Base-by-base conservation (phyloP, 2,888 invertebrate genomes). In the Phanerotoma sp. region DNA sequence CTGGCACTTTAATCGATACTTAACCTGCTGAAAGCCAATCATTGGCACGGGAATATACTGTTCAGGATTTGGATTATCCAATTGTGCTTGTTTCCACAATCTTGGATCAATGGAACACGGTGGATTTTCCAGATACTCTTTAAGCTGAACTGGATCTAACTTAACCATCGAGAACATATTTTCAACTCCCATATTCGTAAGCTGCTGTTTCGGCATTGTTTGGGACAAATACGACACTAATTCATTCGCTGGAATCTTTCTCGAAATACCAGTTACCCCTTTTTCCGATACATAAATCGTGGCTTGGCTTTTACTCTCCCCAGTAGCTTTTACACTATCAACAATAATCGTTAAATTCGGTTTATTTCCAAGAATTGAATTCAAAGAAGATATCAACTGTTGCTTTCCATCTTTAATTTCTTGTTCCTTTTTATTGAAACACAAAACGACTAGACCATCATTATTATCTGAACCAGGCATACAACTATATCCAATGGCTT, bases 1-100 rank as follows among this genome's bases (percentile, higher is more conserved):
- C 70, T 95, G 95, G 65, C 89, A 89, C 60, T 90, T 85, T 51
- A 93, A 84, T 11, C 97, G 85, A 77, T 88, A 87, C 73, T 89
- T 88, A 6, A 88, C 80, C 76, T 89, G 88, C 30, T 84, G 81
- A 72, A 97, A 96, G 1, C 98, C 98, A 62, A 96, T 86, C 77
- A 98, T 89, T 0, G 96, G 94, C 10, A 95, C 91, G 0, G 98
- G 98, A 70, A 99, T 88, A 67, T 94, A 90, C 68, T 87, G 87
- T 30, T 85, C 85, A 1, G 93, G 86, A 77, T 97, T 92, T 0
- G 98, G 99, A 80, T 99, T 99, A 71, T 97, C 96, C 22, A 88
- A 80, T 70, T 95, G 94, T 0, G 97, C 97, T 77, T 98, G 96
- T 69, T 91, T 89, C 99, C 99, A 99, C 67, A 97, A 81, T 57